Evolutionary conservation across 2,113 vertebrate genomes (phyloP), one percentile per base, ranked within the genome.

Genomic region (Cricetomys ansorgei): DNA sequence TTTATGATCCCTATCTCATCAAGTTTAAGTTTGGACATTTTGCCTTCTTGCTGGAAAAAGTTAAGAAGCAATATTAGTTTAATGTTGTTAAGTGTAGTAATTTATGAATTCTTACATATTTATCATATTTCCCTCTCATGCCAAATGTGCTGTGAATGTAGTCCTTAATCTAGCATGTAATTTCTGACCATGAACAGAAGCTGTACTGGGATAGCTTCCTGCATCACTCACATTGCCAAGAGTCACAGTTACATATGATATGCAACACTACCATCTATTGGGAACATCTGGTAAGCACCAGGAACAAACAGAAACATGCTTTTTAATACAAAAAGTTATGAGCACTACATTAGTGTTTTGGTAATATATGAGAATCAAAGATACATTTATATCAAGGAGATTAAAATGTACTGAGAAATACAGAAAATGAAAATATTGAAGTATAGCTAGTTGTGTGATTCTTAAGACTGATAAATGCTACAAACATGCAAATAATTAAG

Each of bases 211-310:
- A 59, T 1, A 89, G 65, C 43, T 89, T 53, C 48, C 3, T 53
- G 12, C 1, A 55, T 48, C 0, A 2, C 7, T 34, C 80, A 7
- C 5, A 31, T 64, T 53, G 88, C 31, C 6, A 84, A 48, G n/a
- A 86, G 88, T 87, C 31, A 70, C 16, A 65, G 45, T 65, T 48
- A 72, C 4, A 12, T 80, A 73, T 64, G 29, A 23, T 89, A 50
- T 83, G 70, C 84, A 94, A 92, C 72, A 95, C 84, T 96, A 87
- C 93, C 97, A 97, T 96, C 97, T 97, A 89, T 88, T 94, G 96
- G 96, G 40, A 73, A 88, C 1, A 89, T 65, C 8, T 53, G 55
- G 34, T 64, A 88, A 97, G 88, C 59, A 89, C 89, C 95, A 65
- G 23, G 16, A 96, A 95, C 5, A 94, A 94, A 43, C 1, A 88